Conservation (phyloP, 2,113 vertebrate species). For the Eptesicus fuscus region DNA sequence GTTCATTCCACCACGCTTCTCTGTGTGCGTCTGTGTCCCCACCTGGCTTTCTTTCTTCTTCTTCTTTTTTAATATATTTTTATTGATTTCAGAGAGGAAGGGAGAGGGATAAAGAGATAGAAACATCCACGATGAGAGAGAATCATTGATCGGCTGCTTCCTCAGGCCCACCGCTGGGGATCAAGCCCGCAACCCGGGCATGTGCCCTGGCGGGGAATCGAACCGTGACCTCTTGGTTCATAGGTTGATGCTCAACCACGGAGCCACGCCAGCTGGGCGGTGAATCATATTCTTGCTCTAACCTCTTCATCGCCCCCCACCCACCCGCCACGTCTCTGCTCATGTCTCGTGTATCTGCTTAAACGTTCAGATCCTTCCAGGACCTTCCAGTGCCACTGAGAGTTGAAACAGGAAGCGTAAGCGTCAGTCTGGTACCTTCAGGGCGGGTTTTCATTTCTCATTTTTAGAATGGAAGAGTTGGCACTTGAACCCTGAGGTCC, state of each 20-base stretch:
- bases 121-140: too few species aligned
- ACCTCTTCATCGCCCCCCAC: neutral
- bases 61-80: too few species aligned
- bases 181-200: too few species aligned
- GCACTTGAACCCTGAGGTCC: neutral
- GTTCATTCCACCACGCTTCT: neutral
- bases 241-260: too few species aligned
- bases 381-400: neutral
- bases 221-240: too few species aligned
- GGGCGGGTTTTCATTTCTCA: rapidly evolving
- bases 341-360: neutral
- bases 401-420: neutral
- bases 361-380: neutral
- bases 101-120: too few species aligned
- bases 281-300: neutral
- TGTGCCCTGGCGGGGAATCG: too few species aligned
- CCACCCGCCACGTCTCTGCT: neutral
- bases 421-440: neutral
- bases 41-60: neutral
- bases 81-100: too few species aligned
- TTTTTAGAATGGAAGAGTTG: neutral
- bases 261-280: too few species aligned
- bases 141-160: too few species aligned
- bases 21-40: neutral
- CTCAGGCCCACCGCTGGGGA: too few species aligned